Conservation (phyloP, 2,888 invertebrate species). For the Thera obeliscata region DNA sequence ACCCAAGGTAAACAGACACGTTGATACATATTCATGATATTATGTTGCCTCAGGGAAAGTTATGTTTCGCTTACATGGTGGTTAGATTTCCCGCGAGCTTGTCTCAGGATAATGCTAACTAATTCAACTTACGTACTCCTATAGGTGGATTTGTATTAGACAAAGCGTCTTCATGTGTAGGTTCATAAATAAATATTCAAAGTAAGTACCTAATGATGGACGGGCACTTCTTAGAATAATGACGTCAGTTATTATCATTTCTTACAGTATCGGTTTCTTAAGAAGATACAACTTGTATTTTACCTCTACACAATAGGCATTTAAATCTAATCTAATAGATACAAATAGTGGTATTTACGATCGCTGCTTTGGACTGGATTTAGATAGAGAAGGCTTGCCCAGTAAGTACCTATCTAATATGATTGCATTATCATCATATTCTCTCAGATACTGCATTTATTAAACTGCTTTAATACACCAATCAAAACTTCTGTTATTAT, state of each 20-base stretch:
- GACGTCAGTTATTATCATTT: conserved; percentile 19
- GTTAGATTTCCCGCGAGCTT: conserved; percentile 37
- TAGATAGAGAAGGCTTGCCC: too few relatives aligned
- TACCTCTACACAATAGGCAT: too few relatives aligned
- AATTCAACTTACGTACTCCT: neutral
- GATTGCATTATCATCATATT: too few relatives aligned
- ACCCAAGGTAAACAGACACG: conserved; percentile 39
- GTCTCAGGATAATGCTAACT: conserved; percentile 19
- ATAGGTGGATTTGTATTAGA: conserved; percentile 9
- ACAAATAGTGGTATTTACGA: too few relatives aligned
- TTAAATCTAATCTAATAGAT: too few relatives aligned
- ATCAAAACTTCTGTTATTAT: too few relatives aligned
- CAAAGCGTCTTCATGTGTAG: conserved; percentile 23
- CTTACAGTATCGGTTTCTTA: conserved; percentile 3
- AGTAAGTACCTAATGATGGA: conserved; percentile 4
- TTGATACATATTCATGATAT: conserved; percentile 46
- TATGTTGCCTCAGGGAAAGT: conserved; percentile 47
- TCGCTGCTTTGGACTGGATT: too few relatives aligned
- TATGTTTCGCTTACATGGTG: conserved; percentile 41
- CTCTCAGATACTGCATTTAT: neutral
- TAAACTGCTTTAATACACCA: neutral
- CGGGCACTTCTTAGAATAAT: conserved; percentile 23
- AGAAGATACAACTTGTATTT: neutral
- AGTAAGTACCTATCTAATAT: too few relatives aligned
- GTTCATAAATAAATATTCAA: conserved; percentile 11